Conservation (phyloP, 2,113 vertebrate genomes). For the Gracilinanus agilis region DNA sequence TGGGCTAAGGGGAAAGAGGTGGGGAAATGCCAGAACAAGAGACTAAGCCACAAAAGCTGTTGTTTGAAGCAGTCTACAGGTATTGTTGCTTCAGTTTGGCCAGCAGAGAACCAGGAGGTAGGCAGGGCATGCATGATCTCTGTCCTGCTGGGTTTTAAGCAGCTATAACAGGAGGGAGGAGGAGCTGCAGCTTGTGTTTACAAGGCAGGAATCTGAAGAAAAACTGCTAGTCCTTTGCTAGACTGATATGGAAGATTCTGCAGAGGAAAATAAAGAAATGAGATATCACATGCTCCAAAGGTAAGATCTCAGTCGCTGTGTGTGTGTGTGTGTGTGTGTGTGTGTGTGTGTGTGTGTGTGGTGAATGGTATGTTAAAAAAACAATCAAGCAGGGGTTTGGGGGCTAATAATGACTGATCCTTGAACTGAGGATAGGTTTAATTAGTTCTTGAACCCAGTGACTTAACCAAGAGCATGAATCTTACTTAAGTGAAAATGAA, state of each 20-base stretch:
- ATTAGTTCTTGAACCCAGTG: conserved; percentile 10
- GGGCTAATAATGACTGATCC: conserved; percentile 16
- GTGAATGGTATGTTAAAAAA: not conserved
- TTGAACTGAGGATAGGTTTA: conserved; percentile 45
- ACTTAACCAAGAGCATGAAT: conserved; percentile 29
- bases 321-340: not conserved
- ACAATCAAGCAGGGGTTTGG: not conserved
- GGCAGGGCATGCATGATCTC: conserved; percentile 49
- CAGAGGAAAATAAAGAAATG: conserved; percentile 80
- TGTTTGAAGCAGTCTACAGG: conserved; percentile 51
- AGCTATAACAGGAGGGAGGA: conserved; percentile 35
- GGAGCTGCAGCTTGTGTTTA: conserved; percentile 58
- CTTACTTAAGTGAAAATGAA: conserved; percentile 43
- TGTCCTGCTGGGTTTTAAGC: conserved; percentile 64
- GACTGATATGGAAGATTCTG: conserved; percentile 80
- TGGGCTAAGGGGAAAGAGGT: conserved; percentile 39
- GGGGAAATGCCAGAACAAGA: conserved; percentile 45
- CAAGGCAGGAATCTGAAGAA: conserved; percentile 51
- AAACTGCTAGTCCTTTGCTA: conserved; percentile 58
- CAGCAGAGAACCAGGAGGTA: conserved; percentile 10
- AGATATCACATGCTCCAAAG: conserved; percentile 86
- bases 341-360: not conserved
- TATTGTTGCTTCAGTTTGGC: conserved; percentile 9
- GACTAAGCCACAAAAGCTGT: conserved; percentile 73
- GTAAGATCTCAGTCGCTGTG: conserved; percentile 72